These are phyloP conservation scores for Alethe castanea DNA, from an alignment of 2,113 vertebrate genomes.

Conservation along the genomic window DNA sequence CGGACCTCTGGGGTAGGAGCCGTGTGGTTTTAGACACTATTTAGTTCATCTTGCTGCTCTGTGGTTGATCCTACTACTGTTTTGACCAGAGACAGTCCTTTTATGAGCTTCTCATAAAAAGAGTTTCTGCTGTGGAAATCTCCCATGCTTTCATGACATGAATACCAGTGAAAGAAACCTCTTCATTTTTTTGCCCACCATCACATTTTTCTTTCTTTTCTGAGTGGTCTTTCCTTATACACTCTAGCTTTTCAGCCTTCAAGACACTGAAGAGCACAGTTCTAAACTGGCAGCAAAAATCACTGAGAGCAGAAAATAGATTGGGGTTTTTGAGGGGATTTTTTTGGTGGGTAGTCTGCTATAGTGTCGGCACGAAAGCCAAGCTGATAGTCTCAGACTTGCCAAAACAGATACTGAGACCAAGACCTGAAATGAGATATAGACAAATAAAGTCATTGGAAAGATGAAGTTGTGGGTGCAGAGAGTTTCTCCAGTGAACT, in stretches of 20 bases:
- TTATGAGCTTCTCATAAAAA: background rate
- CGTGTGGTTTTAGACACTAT: background rate
- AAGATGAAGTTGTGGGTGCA: background rate
- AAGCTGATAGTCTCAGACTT: background rate
- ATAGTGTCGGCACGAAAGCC: background rate
- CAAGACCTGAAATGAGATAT: background rate
- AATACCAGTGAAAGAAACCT: background rate
- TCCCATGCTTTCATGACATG: background rate
- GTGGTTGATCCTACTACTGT: background rate
- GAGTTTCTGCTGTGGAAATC: background rate
- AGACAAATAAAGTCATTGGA: background rate
- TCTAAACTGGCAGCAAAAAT: background rate
- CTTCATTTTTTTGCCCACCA: background rate
- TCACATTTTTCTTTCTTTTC: background rate
- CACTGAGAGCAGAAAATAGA: background rate
- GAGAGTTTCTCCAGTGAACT: background rate
- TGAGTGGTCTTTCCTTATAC: background rate
- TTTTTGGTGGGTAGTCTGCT: background rate
- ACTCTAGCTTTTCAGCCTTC: background rate
- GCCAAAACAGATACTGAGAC: background rate
- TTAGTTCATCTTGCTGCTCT: background rate
- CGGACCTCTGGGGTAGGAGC: background rate
- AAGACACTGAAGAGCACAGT: background rate
- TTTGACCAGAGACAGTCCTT: background rate
- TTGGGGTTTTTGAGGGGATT: background rate